Evolutionary conservation across 2,113 vertebrate species (phyloP), one percentile per base, ranked within the genome.

Genomic region (Stercorarius parasiticus): DNA sequence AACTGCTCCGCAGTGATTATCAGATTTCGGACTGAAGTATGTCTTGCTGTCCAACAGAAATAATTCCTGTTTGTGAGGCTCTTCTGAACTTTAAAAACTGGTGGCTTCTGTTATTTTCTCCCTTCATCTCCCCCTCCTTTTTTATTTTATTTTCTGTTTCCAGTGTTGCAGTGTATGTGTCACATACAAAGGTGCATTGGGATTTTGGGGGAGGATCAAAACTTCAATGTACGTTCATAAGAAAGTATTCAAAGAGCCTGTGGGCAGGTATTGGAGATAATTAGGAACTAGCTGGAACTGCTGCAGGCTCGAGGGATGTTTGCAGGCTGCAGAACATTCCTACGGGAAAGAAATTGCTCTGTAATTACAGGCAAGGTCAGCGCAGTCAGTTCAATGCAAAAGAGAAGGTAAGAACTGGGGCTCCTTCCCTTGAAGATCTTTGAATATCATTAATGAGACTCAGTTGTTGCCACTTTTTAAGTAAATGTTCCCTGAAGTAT

Each of bases 291-390:
- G 67, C 85, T 88, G 82, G 86, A 97, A 79, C 58, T 95, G 82
- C 94, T 78, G 91, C 53, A 89, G 88, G 82, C 94, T 96, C 70
- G 0, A 58, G 96, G 88, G 93, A 78, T 96, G 86, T 94, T 96
- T 95, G 70, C 91, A 94, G 95, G 86, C 90, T 96, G 86, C 93
- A 77, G 87, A 95, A 92, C 7, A 8, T 90, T 96, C 95, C 76
- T 77, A 14, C 0, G 90, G 91, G 95, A 94, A 96, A 80, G 58
- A 81, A 90, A 49, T 86, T 64, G 82, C 58, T 76, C 93, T 96
- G 78, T 97, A 97, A 97, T 97, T 96, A 97, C 88, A 97, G 81
- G 58, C 71, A 88, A 95, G 90, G 95, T 93, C 82, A 87, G 76
- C 2, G 34, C 85, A 96, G 91, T 95, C 58, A 53, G 71, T 88